Conservation (phyloP, 2,113 vertebrate genomes). For the Coregonus clupeaformis region DNA sequence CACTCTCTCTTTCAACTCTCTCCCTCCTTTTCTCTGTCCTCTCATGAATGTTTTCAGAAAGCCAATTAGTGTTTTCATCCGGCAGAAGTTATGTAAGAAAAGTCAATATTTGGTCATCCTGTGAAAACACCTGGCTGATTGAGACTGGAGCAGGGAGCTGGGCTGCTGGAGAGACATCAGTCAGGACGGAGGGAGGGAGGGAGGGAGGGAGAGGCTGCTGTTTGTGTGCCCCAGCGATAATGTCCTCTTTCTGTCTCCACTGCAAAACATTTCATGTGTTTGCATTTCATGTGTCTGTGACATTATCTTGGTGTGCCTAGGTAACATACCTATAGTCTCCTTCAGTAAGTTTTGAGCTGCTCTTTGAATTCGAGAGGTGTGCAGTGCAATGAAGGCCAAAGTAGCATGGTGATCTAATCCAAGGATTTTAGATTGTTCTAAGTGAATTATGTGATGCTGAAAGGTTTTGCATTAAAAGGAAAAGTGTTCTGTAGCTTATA, state of each 20-base stretch:
- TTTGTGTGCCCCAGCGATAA: slow-evolving; percentile 54
- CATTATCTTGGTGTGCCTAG: not conserved
- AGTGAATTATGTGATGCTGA: not conserved
- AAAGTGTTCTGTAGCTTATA: not conserved
- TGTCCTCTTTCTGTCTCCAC: slow-evolving; percentile 58
- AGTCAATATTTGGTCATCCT: slow-evolving; percentile 67
- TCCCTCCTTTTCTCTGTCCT: slow-evolving; percentile 22
- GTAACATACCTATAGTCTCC: not conserved
- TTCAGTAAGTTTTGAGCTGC: no score
- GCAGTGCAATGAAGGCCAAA: not conserved
- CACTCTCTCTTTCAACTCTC: slow-evolving; percentile 7
- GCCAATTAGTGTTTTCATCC: slow-evolving; percentile 67
- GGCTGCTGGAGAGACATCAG: slow-evolving; percentile 40
- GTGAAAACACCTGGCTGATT: slow-evolving; percentile 66
- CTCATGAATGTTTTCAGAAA: slow-evolving; percentile 59
- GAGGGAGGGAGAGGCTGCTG: slow-evolving; percentile 15
- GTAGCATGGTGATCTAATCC: not conserved
- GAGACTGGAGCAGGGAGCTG: no score
- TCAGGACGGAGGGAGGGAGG: not conserved
- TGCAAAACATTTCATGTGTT: slow-evolving; percentile 43
- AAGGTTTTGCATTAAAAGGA: not conserved
- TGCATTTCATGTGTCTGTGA: slow-evolving; percentile 18
- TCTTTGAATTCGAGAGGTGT: no score
- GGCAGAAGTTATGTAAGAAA: slow-evolving; percentile 65
- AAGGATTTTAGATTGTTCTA: not conserved